Base-by-base conservation (phyloP, 2,888 invertebrate genomes). In the Trissolcus brochymenae region DNA sequence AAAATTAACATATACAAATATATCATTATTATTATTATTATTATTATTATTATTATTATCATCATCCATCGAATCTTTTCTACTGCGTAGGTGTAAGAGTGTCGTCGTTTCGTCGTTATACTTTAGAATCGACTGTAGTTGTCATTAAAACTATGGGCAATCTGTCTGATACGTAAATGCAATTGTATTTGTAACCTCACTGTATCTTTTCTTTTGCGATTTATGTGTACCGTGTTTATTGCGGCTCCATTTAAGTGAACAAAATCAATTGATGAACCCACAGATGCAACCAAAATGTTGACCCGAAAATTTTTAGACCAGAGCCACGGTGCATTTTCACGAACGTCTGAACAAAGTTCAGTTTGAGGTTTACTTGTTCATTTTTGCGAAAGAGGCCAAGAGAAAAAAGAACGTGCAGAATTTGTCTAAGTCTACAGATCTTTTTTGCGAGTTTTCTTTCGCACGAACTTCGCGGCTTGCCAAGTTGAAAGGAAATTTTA, bases 161-260 rank as follows among this genome's bases (percentile, higher is more conserved):
- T 50, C 40, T 68, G 55, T 77, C 77, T 64, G 72, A 68, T 68
- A 68, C 64, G 64, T 76, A 72, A 46, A 64, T 41, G 29, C 40
- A 71, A 46, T 76, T 55, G 64, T 79, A 81, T 80, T 76, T 80
- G 79, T 82, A 83, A 81, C 80, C 78, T 83, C 82, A 82, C 68
- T 78, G 74, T 78, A 80, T 68, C 68, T 75, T 71, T 64, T 74
- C 46, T 61, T 76, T 68, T 64, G 67, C 68, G 35, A 73, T 67
- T 77, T 77, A 29, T 29, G 17, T 77, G 72, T 77, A 61, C 7
- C 56, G 60, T 64, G 46, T 68, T 53, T 1, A 55, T 53, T 77
- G 64, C 35, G 9, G 35, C 9, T 35, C 9, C 9, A 11, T 9
- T 9, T 1, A 35, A 35, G 7, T 11, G 35, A 35, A 7, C 35